These are phyloP conservation scores for Drosophila miranda DNA, from an alignment of 1,140 invertebrate genomes.

Conservation along the genomic window DNA sequence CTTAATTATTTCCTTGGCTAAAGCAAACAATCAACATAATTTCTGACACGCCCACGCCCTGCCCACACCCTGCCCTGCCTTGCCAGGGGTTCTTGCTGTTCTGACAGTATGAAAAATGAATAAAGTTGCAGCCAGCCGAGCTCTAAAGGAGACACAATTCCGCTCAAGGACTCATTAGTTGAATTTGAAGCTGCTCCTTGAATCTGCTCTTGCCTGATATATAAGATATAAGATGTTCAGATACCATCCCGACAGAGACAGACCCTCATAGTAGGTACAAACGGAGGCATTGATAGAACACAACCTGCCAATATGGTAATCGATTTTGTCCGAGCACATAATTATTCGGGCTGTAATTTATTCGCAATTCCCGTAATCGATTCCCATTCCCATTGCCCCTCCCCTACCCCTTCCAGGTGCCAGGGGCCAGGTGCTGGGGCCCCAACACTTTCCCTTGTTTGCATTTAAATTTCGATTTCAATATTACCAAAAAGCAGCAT, in stretches of 20 bases:
- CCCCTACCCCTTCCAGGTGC: slow-evolving; percentile 9
- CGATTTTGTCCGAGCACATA: no score
- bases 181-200: slow-evolving; percentile 7
- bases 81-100: not conserved
- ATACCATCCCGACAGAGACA: no score
- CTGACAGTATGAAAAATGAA: slow-evolving; percentile 53
- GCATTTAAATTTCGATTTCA: slow-evolving; percentile 67
- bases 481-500: slow-evolving; percentile 62
- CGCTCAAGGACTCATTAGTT: slow-evolving; percentile 29
- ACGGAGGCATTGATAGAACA: no score
- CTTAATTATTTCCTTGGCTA: slow-evolving; percentile 77
- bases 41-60: slow-evolving; percentile 52
- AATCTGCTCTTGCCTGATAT: no score
- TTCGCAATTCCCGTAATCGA: no score
- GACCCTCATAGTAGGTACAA: no score
- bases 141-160: slow-evolving; percentile 3
- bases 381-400: not conserved
- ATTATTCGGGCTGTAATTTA: no score
- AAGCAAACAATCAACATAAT: slow-evolving; percentile 77
- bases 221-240: no score
- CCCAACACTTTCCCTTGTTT: slow-evolving; percentile 46
- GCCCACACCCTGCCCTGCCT: not conserved
- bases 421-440: slow-evolving; percentile 3
- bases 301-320: no score
- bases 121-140: slow-evolving; percentile 23